These are phyloP conservation scores for Pseudeuparius sepicola DNA, from an alignment of 2,888 invertebrate species.

Conservation along the genomic window DNA sequence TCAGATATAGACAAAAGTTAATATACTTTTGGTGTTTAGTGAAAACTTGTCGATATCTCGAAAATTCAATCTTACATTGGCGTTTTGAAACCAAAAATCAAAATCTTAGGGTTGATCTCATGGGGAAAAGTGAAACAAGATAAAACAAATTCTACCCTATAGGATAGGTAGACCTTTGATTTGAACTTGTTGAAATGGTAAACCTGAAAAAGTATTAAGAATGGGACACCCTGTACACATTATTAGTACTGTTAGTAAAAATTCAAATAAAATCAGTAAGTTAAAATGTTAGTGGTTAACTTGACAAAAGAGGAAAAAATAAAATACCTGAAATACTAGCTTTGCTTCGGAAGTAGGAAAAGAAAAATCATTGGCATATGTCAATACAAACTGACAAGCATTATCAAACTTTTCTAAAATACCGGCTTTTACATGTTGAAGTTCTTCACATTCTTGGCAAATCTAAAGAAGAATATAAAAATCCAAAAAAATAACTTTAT, in stretches of 20 bases:
- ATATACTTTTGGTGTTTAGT: too few species aligned
- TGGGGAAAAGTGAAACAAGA: too few species aligned
- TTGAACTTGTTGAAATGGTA: slow-evolving; percentile 4
- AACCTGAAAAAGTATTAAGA: slow-evolving; percentile 2
- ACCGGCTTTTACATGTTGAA: slow-evolving; percentile 38
- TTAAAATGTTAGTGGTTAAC: neutral
- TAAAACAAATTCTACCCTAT: too few species aligned
- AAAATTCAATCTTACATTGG: too few species aligned
- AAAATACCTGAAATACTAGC: slow-evolving; percentile 35
- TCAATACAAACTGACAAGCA: slow-evolving; percentile 32
- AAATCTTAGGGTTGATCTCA: too few species aligned
- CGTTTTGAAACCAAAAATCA: too few species aligned
- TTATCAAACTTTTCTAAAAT: slow-evolving; percentile 32
- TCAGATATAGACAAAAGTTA: too few species aligned
- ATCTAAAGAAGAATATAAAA: slow-evolving; percentile 44
- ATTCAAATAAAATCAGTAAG: too few species aligned
- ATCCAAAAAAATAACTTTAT: too few species aligned
- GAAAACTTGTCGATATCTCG: too few species aligned
- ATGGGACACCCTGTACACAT: too few species aligned
- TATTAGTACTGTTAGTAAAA: too few species aligned
- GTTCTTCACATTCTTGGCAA: slow-evolving; percentile 54
- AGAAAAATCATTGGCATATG: slow-evolving; percentile 33
- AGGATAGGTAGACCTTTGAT: slow-evolving; percentile 10
- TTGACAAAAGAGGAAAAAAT: slow-evolving; percentile 17
- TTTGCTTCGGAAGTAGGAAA: slow-evolving; percentile 33